phyloP scores from a whole-genome alignment of 2,113 vertebrate species.

The Sphyrna mokarran region DNA sequence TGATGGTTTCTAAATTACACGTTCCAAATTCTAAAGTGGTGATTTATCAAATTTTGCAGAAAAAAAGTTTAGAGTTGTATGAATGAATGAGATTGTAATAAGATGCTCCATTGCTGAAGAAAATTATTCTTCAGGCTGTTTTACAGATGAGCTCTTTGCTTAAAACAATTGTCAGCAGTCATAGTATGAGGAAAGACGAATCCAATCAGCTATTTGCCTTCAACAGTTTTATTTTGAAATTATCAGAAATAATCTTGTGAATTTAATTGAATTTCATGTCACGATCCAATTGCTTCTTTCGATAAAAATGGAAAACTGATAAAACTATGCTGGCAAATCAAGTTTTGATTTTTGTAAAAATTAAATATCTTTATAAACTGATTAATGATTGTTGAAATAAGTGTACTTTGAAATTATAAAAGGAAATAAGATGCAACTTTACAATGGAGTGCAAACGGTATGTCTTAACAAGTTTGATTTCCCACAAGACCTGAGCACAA shows the following conservation, averaged over 20 bases:
- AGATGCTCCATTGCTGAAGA: not conserved
- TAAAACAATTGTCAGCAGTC: not conserved
- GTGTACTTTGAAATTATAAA: not conserved
- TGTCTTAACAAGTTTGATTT: not conserved
- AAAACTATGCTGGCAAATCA: not conserved
- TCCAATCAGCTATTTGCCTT: not conserved
- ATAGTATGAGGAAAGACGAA: not conserved
- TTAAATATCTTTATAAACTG: not conserved
- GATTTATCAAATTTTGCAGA: not conserved
- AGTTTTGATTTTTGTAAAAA: not conserved
- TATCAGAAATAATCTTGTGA: not conserved
- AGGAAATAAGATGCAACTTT: not conserved
- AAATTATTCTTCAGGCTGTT: not conserved
- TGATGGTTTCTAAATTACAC: not conserved
- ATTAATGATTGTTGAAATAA: not conserved
- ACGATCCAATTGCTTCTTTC: not conserved
- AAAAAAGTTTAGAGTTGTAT: not conserved
- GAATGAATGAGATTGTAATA: not conserved
- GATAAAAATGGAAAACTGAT: not conserved
- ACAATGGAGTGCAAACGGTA: not conserved
- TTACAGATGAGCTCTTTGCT: not conserved
- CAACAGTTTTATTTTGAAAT: not conserved
- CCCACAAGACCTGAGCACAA: not conserved
- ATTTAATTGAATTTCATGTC: too few relatives aligned
- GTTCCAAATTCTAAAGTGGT: not conserved